Evolutionary conservation across 92 coral and sea anemone genomes (phyloP).

Genomic region (Epizoanthus scotinus): DNA sequence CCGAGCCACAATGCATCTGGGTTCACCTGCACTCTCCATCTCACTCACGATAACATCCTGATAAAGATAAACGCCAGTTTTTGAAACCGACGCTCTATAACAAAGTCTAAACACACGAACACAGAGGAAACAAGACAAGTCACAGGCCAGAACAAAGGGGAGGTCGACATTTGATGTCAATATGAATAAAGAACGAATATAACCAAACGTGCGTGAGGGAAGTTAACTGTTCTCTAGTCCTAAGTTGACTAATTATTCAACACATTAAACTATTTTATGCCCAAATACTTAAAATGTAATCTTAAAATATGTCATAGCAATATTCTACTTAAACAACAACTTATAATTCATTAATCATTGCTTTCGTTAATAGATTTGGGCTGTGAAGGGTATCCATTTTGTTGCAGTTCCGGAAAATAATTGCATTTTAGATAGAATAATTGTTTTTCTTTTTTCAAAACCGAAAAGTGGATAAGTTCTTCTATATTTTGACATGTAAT

Average conservation of each 20-base stretch:
- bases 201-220: conserved; percentile 78
- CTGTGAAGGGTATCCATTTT: neutral
- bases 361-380: conserved; percentile 2
- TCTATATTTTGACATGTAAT: too few species aligned
- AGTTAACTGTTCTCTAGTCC: conserved; percentile 48
- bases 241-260: conserved; percentile 32
- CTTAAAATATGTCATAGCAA: conserved; percentile 9
- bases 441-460: neutral
- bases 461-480: too few species aligned
- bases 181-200: conserved; percentile 35
- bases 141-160: conserved; percentile 38
- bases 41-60: conserved; percentile 30
- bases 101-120: conserved; percentile 48
- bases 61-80: conserved; percentile 67
- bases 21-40: neutral
- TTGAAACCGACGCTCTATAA: conserved; percentile 78
- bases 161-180: conserved; percentile 46
- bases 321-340: conserved; percentile 9
- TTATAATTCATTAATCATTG: conserved; percentile 3
- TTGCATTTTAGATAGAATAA: neutral
- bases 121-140: conserved; percentile 18
- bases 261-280: conserved; percentile 7
- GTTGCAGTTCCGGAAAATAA: neutral
- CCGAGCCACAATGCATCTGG: neutral
- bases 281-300: conserved; percentile 27